phyloP scores from a whole-genome alignment of 2,113 vertebrate genomes.

The Gila orcuttii region DNA sequence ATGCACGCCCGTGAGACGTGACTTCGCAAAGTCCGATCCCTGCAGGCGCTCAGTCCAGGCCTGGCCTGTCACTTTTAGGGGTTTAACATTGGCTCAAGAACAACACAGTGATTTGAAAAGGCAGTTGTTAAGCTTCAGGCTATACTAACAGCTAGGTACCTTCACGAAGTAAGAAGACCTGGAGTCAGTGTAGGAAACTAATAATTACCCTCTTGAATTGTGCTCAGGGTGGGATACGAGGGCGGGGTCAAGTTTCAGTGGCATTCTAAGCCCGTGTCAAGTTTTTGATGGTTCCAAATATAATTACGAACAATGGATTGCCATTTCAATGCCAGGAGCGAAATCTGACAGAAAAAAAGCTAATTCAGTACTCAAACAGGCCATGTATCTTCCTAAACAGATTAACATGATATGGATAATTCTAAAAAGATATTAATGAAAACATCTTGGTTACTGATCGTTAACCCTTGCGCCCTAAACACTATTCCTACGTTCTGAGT shows the following conservation, averaged over 20 bases:
- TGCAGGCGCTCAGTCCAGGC: not conserved
- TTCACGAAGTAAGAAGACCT: not conserved
- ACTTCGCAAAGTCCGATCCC: conserved; percentile 24
- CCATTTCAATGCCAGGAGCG: not conserved
- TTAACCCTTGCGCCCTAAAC: not conserved
- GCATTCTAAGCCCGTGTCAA: conserved; percentile 30
- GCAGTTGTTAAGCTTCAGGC: conserved; percentile 32
- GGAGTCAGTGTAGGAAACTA: not conserved
- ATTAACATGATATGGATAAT: not conserved
- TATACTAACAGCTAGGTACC: not conserved
- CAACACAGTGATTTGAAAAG: conserved; percentile 46
- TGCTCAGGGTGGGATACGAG: conserved; percentile 28
- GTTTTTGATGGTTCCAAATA: conserved; percentile 16
- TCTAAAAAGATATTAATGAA: not conserved
- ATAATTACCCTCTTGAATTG: conserved; percentile 34
- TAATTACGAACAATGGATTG: conserved; percentile 6
- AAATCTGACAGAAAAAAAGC: not conserved
- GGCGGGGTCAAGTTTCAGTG: conserved; percentile 28
- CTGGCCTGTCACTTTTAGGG: conserved; percentile 31
- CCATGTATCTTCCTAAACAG: not conserved
- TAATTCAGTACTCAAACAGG: not conserved
- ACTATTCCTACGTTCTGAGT: not conserved
- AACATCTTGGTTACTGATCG: not conserved
- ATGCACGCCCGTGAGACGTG: conserved; percentile 19
- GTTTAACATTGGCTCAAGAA: conserved; percentile 50